Base-by-base conservation (phyloP, 2,888 invertebrate genomes). In the Patella depressa region DNA sequence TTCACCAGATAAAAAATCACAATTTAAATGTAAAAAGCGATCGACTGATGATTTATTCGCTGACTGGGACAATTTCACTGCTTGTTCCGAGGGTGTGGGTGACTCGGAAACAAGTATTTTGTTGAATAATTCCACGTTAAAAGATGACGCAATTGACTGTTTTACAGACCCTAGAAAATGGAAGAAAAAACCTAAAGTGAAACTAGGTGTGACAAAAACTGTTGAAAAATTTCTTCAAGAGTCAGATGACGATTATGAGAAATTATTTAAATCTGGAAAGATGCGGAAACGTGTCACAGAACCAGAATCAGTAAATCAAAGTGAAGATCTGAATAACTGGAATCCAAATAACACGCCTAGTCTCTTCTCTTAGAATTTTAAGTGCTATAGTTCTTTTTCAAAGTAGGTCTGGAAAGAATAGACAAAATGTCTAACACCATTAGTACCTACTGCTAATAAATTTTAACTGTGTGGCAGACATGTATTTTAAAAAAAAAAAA, bases 191-290 rank as follows among this genome's bases (percentile, higher is more conserved):
- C 24, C 65, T 3, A 9, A 24, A 65, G 65, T 24, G 19, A 80
- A 80, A 45, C 76, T 73, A 19, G 77, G 80, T 72, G 69, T 73
- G 59, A 55, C 75, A 9, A 76, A 82, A 17, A 76, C 77, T 17
- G 84, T 85, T 3, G 84, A 86, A 59, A 81, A 80, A 74, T 78
- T 88, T 72, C 83, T 86, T 19, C 79, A 82, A 11, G 84, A 85
- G n/a, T 84, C 83, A 73, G 81, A 84, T 45, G 83, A 84, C 45
- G 83, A 85, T 29, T 86, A 82, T 78, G 78, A 79, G 15, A 82
- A 80, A n/a, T 74, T 88, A 19, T 85, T 87, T 76, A 74, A 79
- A 14, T 78, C 80, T 15, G 87, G 86, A 34, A 86, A 84, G 78
- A 75, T 86, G 82, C 78, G 76, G 69, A 84, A 77, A 72, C 82